These are phyloP conservation scores for Choloepus didactylus DNA, from an alignment of 2,797 vertebrate species.

Conservation along the genomic window DNA sequence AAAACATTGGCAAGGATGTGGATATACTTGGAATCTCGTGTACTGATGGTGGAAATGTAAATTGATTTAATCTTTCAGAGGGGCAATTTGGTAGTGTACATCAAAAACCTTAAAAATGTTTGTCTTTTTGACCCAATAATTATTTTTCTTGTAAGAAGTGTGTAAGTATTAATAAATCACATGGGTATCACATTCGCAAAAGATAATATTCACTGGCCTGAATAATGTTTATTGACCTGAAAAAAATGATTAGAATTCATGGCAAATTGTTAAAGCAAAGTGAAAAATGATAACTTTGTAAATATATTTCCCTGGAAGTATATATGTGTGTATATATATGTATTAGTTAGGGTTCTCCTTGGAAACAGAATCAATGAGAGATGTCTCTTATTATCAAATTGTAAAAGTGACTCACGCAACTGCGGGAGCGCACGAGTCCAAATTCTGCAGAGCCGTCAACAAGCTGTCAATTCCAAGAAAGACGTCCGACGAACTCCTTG, in stretches of 20 bases:
- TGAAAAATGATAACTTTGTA: neutral
- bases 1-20: neutral
- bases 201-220: neutral
- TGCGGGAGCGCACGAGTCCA: too few relatives aligned
- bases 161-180: neutral
- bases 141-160: neutral
- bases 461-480: too few relatives aligned
- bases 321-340: neutral
- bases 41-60: neutral
- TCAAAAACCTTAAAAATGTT: neutral
- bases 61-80: neutral
- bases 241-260: neutral
- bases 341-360: too few relatives aligned
- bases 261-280: neutral
- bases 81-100: neutral
- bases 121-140: neutral
- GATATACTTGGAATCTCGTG: neutral
- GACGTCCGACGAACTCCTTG: too few relatives aligned
- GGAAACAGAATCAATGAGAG: too few relatives aligned
- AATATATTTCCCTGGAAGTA: neutral
- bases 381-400: too few relatives aligned
- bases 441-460: too few relatives aligned
- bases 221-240: neutral
- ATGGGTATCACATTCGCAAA: too few relatives aligned
- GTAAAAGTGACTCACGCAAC: too few relatives aligned